Conservation (phyloP, 2,888 invertebrate species). For the Drosophila kambysellisi region DNA sequence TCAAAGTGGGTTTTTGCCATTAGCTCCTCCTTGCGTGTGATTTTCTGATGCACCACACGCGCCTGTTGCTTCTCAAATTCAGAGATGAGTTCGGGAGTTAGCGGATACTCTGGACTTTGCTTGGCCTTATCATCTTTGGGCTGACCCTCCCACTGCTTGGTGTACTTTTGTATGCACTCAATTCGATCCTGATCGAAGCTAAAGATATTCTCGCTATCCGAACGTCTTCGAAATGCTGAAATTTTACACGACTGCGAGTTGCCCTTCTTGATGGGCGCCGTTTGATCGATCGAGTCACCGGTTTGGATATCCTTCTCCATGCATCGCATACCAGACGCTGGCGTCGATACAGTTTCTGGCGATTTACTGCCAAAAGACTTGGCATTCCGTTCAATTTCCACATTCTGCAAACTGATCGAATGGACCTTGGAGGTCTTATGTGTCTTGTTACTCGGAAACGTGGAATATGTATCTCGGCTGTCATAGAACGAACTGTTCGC, state of each 20-base stretch:
- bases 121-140: constrained; percentile 86
- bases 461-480: constrained; percentile 88
- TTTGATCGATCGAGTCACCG: constrained; percentile 81
- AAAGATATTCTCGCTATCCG: constrained; percentile 90
- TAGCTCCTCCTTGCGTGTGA: constrained; percentile 88
- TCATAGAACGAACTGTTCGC: constrained; percentile 86
- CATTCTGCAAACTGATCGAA: constrained; percentile 90
- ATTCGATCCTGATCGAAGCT: constrained; percentile 92
- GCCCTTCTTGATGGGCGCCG: constrained; percentile 68
- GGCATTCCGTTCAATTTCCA: constrained; percentile 88
- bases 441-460: constrained; percentile 87
- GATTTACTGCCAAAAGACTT: constrained; percentile 83
- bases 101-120: constrained; percentile 86
- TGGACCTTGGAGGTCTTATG: constrained; percentile 88
- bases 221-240: constrained; percentile 87
- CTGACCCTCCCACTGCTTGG: constrained; percentile 81
- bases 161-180: constrained; percentile 88
- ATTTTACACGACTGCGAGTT: constrained; percentile 83
- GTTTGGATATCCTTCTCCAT: constrained; percentile 83
- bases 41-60: constrained; percentile 84
- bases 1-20: constrained; percentile 89
- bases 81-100: constrained; percentile 87
- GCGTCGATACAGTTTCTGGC: constrained; percentile 80
- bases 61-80: constrained; percentile 87
- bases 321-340: constrained; percentile 74